phyloP scores from a whole-genome alignment of 2,797 vertebrate genomes.

The Parambassis ranga region DNA sequence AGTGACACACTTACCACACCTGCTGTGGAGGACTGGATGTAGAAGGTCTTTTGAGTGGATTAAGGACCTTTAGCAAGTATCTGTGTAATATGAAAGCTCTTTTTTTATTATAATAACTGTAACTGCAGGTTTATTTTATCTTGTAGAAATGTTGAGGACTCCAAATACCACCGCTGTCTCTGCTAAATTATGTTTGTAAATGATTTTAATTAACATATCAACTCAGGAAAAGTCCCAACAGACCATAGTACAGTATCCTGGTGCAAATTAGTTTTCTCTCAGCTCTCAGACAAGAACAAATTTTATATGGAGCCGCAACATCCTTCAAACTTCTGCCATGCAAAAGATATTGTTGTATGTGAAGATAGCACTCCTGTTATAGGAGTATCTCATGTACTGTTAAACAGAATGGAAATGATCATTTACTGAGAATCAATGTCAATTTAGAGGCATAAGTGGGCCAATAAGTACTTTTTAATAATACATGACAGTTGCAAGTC shows the following conservation, averaged over 20 bases:
- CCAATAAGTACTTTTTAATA: too few species aligned
- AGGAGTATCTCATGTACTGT: too few species aligned
- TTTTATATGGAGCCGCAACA: background rate
- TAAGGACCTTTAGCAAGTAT: background rate
- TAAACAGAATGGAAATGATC: too few species aligned
- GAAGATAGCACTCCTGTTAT: too few species aligned
- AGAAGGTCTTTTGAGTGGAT: background rate
- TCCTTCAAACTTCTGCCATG: too few species aligned
- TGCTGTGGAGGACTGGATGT: background rate
- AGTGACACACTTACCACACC: conserved; percentile 13
- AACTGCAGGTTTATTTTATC: background rate
- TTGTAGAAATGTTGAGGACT: background rate
- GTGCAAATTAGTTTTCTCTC: background rate
- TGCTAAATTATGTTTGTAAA: background rate
- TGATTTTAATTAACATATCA: background rate
- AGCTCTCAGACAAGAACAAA: too few species aligned
- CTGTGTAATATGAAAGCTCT: background rate
- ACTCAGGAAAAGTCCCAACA: background rate
- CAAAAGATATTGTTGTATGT: too few species aligned
- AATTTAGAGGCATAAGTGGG: background rate
- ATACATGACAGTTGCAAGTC: too few species aligned
- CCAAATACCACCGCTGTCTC: background rate
- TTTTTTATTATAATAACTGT: background rate
- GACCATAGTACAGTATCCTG: background rate
- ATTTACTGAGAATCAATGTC: background rate